Evolutionary conservation across 2,113 vertebrate genomes (phyloP), one percentile per base, ranked within the genome.

Genomic region (Bungarus multicinctus): DNA sequence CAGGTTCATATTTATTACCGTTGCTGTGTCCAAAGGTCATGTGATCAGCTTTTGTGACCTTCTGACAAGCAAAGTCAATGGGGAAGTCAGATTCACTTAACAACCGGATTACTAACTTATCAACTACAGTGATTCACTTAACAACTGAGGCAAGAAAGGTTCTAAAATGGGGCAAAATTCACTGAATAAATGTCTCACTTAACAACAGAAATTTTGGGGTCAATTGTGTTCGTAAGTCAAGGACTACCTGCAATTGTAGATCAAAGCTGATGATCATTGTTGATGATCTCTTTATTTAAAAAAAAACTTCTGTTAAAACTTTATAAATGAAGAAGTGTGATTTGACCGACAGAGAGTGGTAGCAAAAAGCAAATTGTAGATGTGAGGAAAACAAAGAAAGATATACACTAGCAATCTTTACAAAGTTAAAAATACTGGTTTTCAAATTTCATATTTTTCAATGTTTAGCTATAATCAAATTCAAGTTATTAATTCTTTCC

Each of bases 381-480:
- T 64, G 27, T 52, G 34, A 53, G 22, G n/a, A 52, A 92, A 88
- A 12, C 47, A 39, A 34, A 50, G 9, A 12, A 60, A n/a, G 23
- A 88, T 5, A n/a, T 9, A 6, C 39, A 58, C 58, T 47, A 87
- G 55, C 2, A 1, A 20, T 87, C 85, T 91, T 60, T 45, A 50
- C 10, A 12, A 87, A 57, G 43, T 16, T 50, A 4, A 47, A 27
- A 23, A 22, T 57, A 43, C 16, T 55, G 53, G 47, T 55, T 47
- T 91, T 87, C 45, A 45, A 50, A 52, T 53, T 92, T 69, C 12
- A 53, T 74, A 52, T 30, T 54, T 85, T 58, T 93, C 93, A 94
- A 94, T 91, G 92, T 90, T 94, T 88, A 95, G 87, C 81, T 95
- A 27, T 85, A 11, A 45, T 30, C 25, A 43, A n/a, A 94, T 91